Percentiles rank a stretch among this genome's conserved stretches.
These are phyloP conservation scores for Leptinotarsa juncta DNA, from an alignment of 2,888 invertebrate genomes.

Conservation along the genomic window DNA sequence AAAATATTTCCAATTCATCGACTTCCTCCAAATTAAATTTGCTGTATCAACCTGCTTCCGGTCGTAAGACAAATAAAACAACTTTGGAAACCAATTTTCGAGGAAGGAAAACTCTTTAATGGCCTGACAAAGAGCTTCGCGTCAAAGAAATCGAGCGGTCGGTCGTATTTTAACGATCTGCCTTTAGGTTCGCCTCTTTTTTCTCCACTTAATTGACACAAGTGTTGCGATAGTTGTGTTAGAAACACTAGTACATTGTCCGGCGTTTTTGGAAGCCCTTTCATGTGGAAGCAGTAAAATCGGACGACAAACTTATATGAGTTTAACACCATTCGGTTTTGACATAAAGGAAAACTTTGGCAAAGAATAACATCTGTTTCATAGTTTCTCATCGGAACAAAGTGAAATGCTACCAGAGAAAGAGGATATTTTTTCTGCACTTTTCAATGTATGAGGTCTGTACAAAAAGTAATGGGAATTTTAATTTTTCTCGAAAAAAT, in stretches of 20 bases:
- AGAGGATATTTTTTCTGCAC: no score
- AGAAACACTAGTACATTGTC: conserved; percentile 17
- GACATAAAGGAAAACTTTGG: background rate
- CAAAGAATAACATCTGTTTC: no score
- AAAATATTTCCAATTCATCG: conserved; percentile 21
- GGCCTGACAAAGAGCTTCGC: conserved; percentile 40
- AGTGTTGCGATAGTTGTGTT: conserved; percentile 27
- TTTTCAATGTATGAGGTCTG: no score
- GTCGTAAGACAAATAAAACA: conserved; percentile 29
- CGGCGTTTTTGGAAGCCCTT: conserved; percentile 23
- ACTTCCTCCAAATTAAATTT: conserved; percentile 30
- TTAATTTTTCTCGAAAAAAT: no score
- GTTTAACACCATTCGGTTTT: background rate
- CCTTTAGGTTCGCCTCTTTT: conserved; percentile 28
- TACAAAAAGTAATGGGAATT: no score
- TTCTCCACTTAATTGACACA: conserved; percentile 35
- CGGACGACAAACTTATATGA: conserved; percentile 14
- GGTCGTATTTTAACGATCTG: conserved; percentile 37
- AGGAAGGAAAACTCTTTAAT: conserved; percentile 42
- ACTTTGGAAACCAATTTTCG: conserved; percentile 26
- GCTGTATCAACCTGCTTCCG: conserved; percentile 25
- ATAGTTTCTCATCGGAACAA: no score
- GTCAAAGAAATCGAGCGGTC: conserved; percentile 38
- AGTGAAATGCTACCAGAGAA: no score
- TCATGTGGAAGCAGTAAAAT: conserved; percentile 24